Base-by-base conservation (phyloP, 2,797 vertebrate species). In the Spheniscus humboldti region DNA sequence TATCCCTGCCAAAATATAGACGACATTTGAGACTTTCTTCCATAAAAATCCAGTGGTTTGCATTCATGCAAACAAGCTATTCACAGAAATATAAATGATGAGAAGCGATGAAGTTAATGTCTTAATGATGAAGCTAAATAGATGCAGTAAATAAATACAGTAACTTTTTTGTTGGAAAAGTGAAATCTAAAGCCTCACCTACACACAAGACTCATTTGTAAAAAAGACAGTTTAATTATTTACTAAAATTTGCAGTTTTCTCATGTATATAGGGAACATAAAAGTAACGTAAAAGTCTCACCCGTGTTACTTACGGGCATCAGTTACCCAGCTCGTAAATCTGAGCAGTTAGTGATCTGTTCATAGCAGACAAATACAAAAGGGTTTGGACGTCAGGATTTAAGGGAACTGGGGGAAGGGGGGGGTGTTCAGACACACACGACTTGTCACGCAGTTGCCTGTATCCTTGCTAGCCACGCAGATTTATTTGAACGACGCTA, bases 261-360 rank as follows among this genome's bases (percentile, higher is more conserved):
- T 90, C 50, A 82, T 69, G 48, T 62, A 93, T 39, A 74, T 41
- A 43, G 75, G 68, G 63, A 79, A 75, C 57, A 23, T 53, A 62
- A 31, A 86, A 69, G 31, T 48, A 53, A 87, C 91, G 66, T 73
- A 71, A 84, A 94, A 94, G 66, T 84, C 90, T 87, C 77, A 53
- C 77, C 69, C 5, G 0, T 73, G 76, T 84, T 76, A 86, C 94
- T 93, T 73, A 91, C 2, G 50, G 73, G 78, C 89, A 78, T 33
- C 94, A 64, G 86, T 93, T 91, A 91, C 76, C 52, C 90, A 88
- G 84, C 82, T 68, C 94, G 52, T 93, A 96, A 96, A 94, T 88
- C 86, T 24, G n/a, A 48, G 41, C 86, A 69, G 43, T 41, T 62
- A 53, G 86, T 4, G 78, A 93, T 68, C 75, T 73, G 88, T 25